Evolutionary conservation across 2,888 invertebrate species (phyloP).

Genomic region (Apotomis turbidana): DNA sequence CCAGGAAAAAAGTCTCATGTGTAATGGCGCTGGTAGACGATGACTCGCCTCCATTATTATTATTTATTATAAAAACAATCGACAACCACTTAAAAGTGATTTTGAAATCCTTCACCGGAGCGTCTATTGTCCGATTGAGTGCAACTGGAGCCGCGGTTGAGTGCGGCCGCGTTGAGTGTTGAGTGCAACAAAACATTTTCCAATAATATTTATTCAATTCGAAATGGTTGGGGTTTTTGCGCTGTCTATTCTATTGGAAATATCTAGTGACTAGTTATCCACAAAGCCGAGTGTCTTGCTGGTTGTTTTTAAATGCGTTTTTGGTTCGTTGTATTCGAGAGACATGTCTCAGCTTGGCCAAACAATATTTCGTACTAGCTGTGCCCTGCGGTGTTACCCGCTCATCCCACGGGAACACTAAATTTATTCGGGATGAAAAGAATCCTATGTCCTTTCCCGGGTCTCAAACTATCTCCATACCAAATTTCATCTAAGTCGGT

Average conservation of each 20-base stretch:
- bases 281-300: not conserved
- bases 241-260: not conserved
- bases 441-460: no score
- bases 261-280: not conserved
- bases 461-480: no score
- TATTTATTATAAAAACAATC: not conserved
- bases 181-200: not conserved
- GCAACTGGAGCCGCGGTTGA: not conserved
- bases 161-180: not conserved
- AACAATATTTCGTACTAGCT: no score
- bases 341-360: no score
- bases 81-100: not conserved
- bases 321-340: not conserved
- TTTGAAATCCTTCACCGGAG: not conserved
- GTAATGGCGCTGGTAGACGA: no score
- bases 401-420: no score
- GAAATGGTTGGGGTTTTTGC: not conserved
- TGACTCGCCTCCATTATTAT: no score
- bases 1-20: no score
- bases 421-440: no score
- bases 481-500: no score
- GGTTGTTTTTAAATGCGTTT: not conserved
- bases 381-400: no score
- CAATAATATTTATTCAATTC: constrained; percentile 1
- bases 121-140: not conserved